These are phyloP conservation scores for Ciona savignyi DNA, from an alignment of 23 tunicate species.

Conservation along the genomic window DNA sequence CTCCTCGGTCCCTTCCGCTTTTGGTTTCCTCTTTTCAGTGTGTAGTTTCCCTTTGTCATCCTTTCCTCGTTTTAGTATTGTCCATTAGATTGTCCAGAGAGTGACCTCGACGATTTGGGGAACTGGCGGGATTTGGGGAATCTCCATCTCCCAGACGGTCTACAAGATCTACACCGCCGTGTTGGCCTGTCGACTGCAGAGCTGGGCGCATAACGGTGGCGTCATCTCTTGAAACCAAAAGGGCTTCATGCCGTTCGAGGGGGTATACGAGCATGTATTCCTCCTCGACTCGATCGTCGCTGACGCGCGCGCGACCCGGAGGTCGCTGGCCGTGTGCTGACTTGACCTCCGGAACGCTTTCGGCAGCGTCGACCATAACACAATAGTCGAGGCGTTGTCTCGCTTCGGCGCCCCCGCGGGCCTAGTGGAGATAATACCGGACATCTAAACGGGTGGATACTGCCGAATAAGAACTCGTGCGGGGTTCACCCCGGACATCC, in stretches of 20 bases:
- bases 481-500: conserved; percentile 3
- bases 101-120: too few species aligned
- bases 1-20: too few species aligned
- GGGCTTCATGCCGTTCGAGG: conserved; percentile 12
- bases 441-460: background rate
- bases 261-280: conserved; percentile 1
- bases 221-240: too few species aligned
- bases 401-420: background rate
- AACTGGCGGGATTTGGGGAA: too few species aligned
- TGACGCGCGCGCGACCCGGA: background rate
- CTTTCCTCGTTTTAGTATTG: too few species aligned
- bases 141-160: background rate
- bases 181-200: background rate
- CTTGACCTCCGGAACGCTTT: conserved; percentile 12
- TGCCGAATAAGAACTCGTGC: background rate
- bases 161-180: conserved; percentile 2
- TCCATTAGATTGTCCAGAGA: too few species aligned
- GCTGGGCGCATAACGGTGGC: too few species aligned
- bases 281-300: background rate
- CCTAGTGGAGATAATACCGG: background rate
- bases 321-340: too few species aligned
- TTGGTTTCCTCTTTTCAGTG: too few species aligned
- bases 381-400: background rate
- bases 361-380: conserved; percentile 4
- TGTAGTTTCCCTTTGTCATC: too few species aligned